A percentile compares a stretch with the other conserved stretches of the same genome.
Conservation (phyloP, 2,113 vertebrate genomes). For the Neotoma lepida region DNA sequence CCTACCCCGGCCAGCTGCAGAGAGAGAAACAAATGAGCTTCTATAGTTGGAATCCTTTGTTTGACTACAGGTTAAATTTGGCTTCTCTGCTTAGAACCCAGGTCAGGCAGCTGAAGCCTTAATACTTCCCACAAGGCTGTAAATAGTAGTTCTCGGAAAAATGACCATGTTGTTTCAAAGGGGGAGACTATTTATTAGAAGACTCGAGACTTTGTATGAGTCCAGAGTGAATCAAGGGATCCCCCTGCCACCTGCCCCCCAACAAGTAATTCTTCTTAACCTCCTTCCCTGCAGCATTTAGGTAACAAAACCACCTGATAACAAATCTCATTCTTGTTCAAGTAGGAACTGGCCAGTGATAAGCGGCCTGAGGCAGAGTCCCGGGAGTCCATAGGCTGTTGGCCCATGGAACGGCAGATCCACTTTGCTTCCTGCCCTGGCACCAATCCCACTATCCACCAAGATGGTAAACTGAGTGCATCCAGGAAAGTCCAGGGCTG, state of each 20-base stretch:
- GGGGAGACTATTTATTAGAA: constrained; percentile 24
- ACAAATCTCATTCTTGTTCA: not conserved
- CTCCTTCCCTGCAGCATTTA: not conserved
- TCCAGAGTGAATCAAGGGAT: not conserved
- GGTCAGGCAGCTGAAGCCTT: not conserved
- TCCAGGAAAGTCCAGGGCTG: not conserved
- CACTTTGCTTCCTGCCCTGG: not conserved
- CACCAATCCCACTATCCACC: not conserved
- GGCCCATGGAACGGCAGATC: not conserved
- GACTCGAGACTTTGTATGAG: constrained; percentile 9
- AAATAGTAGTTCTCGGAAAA: not conserved
- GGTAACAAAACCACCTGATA: not conserved
- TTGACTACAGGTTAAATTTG: constrained; percentile 77
- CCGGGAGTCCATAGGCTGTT: not conserved
- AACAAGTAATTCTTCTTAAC: not conserved
- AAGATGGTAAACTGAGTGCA: not conserved
- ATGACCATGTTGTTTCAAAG: not conserved
- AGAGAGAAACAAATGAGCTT: constrained; percentile 75
- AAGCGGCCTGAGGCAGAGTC: not conserved
- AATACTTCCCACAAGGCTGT: not conserved
- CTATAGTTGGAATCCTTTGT: constrained; percentile 76
- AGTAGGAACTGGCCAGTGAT: not conserved
- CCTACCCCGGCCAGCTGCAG: constrained; percentile 61
- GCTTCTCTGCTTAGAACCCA: constrained; percentile 51
- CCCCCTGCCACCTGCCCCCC: too few species aligned